Percentiles rank a stretch among this genome's conserved stretches.
These are phyloP conservation scores for Vanacampus margaritifer DNA, from an alignment of 2,113 vertebrate genomes.

Conservation along the genomic window DNA sequence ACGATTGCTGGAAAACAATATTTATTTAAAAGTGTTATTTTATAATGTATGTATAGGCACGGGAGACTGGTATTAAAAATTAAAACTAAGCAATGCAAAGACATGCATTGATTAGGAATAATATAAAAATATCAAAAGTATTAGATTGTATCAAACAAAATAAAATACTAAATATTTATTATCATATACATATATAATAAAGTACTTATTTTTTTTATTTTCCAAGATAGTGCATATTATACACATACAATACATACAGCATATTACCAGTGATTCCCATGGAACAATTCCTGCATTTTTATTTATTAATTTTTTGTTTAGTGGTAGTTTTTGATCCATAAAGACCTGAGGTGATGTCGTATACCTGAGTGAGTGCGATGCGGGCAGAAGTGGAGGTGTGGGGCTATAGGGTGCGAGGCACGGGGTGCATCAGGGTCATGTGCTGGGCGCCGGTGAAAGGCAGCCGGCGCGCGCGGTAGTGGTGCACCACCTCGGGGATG, in stretches of 20 bases:
- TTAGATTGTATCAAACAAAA: too few relatives aligned
- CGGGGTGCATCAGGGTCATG: conserved; percentile 83
- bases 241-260: neutral
- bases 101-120: too few relatives aligned
- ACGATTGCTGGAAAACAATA: too few relatives aligned
- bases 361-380: neutral
- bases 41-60: too few relatives aligned
- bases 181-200: too few relatives aligned
- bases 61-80: too few relatives aligned
- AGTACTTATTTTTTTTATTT: neutral
- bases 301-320: too few relatives aligned
- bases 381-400: too few relatives aligned
- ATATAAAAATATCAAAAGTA: too few relatives aligned
- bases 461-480: conserved; percentile 81
- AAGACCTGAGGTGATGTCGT: neutral
- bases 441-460: conserved; percentile 87
- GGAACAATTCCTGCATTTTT: neutral
- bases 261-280: neutral
- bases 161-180: too few relatives aligned
- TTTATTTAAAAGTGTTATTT: too few relatives aligned
- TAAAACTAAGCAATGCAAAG: too few relatives aligned
- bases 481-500: conserved; percentile 83
- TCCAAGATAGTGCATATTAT: neutral
- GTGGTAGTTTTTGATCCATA: neutral
- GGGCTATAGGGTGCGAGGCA: conserved; percentile 49